Base-by-base conservation (phyloP, 2,797 vertebrate species). In the Hydrocynus forskahlii region DNA sequence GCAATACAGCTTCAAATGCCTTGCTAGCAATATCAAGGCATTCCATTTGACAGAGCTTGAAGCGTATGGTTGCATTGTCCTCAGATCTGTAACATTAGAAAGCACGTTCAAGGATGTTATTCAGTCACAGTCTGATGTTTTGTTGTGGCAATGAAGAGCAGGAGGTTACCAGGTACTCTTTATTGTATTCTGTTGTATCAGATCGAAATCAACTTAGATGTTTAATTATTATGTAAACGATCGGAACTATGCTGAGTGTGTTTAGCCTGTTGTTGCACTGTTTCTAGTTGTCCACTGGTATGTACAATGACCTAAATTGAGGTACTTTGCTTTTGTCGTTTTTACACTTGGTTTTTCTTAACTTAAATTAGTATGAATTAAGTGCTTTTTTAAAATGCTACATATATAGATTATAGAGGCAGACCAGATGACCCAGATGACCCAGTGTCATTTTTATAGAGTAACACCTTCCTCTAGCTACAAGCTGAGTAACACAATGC, bases 131-230 rank as follows among this genome's bases (percentile, higher is more conserved):
- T 59, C 54, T 73, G 21, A 69, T 75, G 54, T 82, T 67, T 80
- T 83, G 55, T 78, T 81, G 57, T 85, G 54, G 63, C 17, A 50
- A 83, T 83, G 81, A 83, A 79, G 79, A 85, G 63, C n/a, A n/a
- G 62, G 63, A 75, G 60, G 38, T 84, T 76, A 14, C 38, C 81
- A 84, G 83, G 85, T 86, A 84, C 43, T 43, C 25, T 73, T 82
- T 69, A 59, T 45, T 21, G 75, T 60, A 35, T 40, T 75, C n/a
- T 71, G 19, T 25, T 70, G 54, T 72, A 23, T 19, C 29, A 23
- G 45, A 69, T 48, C 7, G 12, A 1, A 75, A 17, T 25, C 50
- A 21, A n/a, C n/a, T 25, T 59, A 67, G 71, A 19, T 48, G 52
- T 5, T 29, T n/a, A 63, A 21, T 10, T 14, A 13, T 45, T 67